Conservation (phyloP, 2,797 vertebrate genomes). For the Aselliscus stoliczkanus region DNA sequence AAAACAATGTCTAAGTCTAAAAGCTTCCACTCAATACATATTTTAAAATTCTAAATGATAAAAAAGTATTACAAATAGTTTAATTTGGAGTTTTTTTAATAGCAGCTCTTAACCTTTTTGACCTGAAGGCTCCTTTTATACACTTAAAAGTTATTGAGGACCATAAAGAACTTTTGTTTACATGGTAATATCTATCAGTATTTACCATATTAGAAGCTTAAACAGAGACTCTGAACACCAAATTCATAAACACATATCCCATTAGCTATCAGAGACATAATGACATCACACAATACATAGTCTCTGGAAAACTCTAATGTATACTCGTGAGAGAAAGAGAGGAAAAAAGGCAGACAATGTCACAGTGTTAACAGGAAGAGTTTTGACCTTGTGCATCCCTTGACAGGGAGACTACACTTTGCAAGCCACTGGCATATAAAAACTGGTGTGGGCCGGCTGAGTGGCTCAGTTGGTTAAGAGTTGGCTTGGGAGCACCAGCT, state of each 20-base stretch:
- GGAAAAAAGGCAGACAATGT: neutral
- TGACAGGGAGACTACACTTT: neutral
- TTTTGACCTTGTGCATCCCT: neutral
- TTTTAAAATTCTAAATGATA: neutral
- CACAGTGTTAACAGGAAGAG: neutral
- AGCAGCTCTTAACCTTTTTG: neutral
- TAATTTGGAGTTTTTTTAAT: neutral
- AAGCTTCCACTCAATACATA: neutral
- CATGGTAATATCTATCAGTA: neutral
- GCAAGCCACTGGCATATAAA: neutral
- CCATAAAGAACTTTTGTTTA: neutral
- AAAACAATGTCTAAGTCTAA: neutral
- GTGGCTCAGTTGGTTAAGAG: no score
- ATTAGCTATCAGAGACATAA: neutral
- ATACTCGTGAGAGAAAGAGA: neutral
- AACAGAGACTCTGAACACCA: neutral
- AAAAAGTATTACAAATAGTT: neutral
- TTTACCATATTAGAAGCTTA: neutral
- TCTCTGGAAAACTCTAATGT: neutral
- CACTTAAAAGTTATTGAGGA: neutral
- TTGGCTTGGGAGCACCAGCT: no score
- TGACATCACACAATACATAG: neutral
- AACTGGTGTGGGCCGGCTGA: neutral
- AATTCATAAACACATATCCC: neutral
- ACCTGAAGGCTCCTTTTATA: neutral